phyloP scores from a whole-genome alignment of 1,140 invertebrate genomes.

The Glossosoma conforme region DNA sequence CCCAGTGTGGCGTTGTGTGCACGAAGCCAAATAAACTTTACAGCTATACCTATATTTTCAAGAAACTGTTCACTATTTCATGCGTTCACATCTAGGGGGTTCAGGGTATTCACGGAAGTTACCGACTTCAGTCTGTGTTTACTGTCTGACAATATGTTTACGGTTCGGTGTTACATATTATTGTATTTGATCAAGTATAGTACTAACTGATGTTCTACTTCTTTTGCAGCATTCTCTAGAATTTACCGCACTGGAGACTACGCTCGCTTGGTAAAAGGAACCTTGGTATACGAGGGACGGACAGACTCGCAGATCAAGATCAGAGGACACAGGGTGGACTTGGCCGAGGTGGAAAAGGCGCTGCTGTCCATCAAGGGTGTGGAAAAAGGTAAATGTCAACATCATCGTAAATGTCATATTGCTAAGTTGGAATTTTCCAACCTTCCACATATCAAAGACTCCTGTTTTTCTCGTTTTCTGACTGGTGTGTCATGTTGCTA shows the following conservation, averaged over 20 bases:
- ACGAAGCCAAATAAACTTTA: no score
- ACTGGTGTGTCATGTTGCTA: not conserved
- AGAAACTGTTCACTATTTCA: no score
- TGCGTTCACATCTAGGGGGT: not conserved
- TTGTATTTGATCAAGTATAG: no score
- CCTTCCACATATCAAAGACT: not conserved
- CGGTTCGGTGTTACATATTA: not conserved
- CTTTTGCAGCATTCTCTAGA: slow-evolving; percentile 53
- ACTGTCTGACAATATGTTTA: no score
- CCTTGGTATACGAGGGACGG: slow-evolving; percentile 72
- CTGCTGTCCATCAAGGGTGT: slow-evolving; percentile 53
- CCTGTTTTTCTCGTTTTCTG: not conserved
- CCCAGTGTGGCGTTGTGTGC: no score
- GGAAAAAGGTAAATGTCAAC: slow-evolving; percentile 48
- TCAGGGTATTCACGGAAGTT: no score
- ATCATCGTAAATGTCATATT: not conserved
- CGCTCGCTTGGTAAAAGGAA: slow-evolving; percentile 65
- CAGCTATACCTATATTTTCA: no score
- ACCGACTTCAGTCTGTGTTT: no score
- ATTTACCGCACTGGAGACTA: slow-evolving; percentile 82
- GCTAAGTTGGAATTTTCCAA: not conserved
- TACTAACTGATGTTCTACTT: not conserved
- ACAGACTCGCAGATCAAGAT: slow-evolving; percentile 85
- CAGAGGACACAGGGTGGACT: slow-evolving; percentile 76
- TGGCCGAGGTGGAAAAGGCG: slow-evolving; percentile 75